Evolutionary conservation across 1,140 invertebrate genomes (phyloP).

Genomic region (roundworm (Caenorhabditis elegans)): DNA sequence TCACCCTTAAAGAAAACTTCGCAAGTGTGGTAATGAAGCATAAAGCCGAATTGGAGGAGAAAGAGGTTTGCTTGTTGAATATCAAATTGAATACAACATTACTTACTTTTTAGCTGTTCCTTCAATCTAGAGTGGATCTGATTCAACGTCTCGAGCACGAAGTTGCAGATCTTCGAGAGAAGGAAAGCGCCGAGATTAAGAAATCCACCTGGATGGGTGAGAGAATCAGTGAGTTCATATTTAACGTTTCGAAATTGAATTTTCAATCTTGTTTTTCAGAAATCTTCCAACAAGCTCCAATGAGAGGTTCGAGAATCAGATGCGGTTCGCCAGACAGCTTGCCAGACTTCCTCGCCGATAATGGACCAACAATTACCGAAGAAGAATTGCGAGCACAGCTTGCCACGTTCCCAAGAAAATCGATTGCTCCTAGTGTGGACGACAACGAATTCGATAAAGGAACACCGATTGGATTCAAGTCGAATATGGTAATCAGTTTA

Average conservation of each 20-base stretch:
- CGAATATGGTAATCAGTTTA: no score
- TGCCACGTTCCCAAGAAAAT: background rate
- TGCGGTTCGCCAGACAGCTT: background rate
- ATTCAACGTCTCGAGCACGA: background rate
- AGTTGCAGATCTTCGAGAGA: background rate
- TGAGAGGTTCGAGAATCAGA: background rate
- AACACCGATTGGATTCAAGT: conserved; percentile 1
- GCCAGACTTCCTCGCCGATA: background rate
- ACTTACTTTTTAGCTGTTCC: no score
- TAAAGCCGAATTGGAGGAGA: no score
- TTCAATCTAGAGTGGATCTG: no score
- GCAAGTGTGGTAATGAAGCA: no score
- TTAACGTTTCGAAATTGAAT: background rate
- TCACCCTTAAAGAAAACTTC: no score
- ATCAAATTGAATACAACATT: no score
- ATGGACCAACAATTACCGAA: background rate
- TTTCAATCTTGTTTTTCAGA: background rate
- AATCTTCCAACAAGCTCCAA: background rate
- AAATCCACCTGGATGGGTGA: background rate
- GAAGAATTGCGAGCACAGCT: background rate
- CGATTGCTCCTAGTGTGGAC: background rate
- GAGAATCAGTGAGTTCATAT: background rate
- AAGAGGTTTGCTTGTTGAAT: no score
- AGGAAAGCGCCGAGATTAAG: background rate
- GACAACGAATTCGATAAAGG: background rate